These are phyloP conservation scores for Cyclophora albipunctata DNA, from an alignment of 2,888 invertebrate genomes.

Conservation along the genomic window DNA sequence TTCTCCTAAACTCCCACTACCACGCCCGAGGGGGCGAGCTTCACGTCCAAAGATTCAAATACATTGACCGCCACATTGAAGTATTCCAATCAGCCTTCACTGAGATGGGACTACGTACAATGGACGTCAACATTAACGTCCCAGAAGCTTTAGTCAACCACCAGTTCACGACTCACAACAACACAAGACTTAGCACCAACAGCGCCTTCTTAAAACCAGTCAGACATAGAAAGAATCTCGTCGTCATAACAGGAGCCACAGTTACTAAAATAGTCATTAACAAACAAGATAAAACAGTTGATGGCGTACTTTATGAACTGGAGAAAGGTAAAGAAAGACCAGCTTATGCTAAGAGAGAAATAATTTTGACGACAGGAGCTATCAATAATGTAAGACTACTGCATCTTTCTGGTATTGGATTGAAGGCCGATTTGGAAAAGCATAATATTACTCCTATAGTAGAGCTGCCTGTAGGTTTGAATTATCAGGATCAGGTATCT, in stretches of 20 bases:
- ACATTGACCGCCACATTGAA: constrained; percentile 57
- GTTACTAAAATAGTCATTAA: constrained; percentile 60
- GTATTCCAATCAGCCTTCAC: constrained; percentile 52
- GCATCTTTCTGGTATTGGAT: constrained; percentile 64
- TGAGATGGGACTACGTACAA: constrained; percentile 58
- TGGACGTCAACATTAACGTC: constrained; percentile 60
- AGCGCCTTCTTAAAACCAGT: constrained; percentile 59
- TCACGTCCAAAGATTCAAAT: constrained; percentile 61
- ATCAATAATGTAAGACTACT: constrained; percentile 61
- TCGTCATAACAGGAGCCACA: constrained; percentile 53
- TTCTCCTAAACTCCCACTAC: constrained; percentile 60
- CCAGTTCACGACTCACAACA: constrained; percentile 58
- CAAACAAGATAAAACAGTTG: constrained; percentile 52
- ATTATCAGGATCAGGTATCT: constrained; percentile 67
- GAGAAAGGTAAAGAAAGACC: constrained; percentile 58
- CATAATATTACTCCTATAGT: constrained; percentile 48
- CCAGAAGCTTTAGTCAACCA: constrained; percentile 61
- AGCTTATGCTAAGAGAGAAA: constrained; percentile 61
- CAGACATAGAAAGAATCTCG: constrained; percentile 56
- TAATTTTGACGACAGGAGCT: constrained; percentile 59
- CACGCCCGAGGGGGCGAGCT: constrained; percentile 66
- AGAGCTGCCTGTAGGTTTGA: constrained; percentile 57
- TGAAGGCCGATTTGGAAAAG: constrained; percentile 48
- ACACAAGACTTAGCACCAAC: constrained; percentile 63
- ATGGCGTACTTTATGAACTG: constrained; percentile 57